These are phyloP conservation scores for Lasaia peninsularis DNA, from an alignment of 1,140 invertebrate genomes.

Conservation along the genomic window DNA sequence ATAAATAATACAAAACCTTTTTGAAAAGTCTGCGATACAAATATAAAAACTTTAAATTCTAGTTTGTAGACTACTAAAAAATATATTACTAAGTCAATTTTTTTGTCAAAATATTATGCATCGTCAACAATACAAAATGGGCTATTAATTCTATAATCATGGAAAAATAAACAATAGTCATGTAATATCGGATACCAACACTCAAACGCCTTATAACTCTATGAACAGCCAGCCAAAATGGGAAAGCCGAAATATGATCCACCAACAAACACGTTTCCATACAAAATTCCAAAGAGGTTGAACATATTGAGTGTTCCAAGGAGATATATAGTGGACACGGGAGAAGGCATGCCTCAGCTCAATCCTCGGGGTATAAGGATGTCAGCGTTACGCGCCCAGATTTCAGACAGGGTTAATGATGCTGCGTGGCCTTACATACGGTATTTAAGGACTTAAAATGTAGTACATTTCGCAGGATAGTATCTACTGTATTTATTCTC, in stretches of 20 bases:
- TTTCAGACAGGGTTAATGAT: slow-evolving; percentile 53
- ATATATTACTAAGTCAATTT: not conserved
- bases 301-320: slow-evolving; percentile 54
- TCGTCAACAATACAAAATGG: not conserved
- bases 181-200: slow-evolving; percentile 29
- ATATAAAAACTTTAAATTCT: too few species aligned
- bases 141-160: not conserved
- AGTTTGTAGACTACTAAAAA: too few species aligned
- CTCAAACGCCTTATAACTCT: slow-evolving; percentile 36
- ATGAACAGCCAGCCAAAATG: slow-evolving; percentile 54
- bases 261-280: slow-evolving; percentile 50
- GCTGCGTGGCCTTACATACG: slow-evolving; percentile 54
- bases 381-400: slow-evolving; percentile 40
- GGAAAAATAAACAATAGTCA: slow-evolving; percentile 25
- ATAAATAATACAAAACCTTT: too few species aligned
- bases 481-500: too few species aligned
- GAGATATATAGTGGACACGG: slow-evolving; percentile 41
- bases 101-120: not conserved
- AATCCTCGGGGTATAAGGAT: slow-evolving; percentile 43
- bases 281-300: slow-evolving; percentile 51
- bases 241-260: slow-evolving; percentile 51
- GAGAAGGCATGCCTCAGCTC: slow-evolving; percentile 49
- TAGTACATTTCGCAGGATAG: too few species aligned
- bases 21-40: too few species aligned
- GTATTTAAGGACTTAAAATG: too few species aligned